Conservation (phyloP, 2,888 invertebrate genomes). For the Heliconius ismenius region DNA sequence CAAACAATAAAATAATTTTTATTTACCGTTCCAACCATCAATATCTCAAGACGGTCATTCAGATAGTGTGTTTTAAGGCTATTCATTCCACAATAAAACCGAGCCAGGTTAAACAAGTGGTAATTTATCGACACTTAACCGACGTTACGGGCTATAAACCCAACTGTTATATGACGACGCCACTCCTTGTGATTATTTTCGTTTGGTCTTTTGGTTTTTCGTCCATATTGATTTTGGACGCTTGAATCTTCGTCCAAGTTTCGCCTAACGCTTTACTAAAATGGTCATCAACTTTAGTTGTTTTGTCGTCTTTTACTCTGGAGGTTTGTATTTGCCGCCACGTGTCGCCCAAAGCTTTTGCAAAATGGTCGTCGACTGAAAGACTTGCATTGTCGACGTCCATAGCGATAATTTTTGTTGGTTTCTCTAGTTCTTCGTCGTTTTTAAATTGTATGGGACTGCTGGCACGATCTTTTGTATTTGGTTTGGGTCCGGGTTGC, state of each 20-base stretch:
- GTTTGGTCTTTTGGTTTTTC: constrained; percentile 67
- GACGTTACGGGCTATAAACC: constrained; percentile 65
- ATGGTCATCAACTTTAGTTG: constrained; percentile 86
- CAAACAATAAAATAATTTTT: no score
- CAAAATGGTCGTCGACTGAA: constrained; percentile 95
- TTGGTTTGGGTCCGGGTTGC: constrained; percentile 66
- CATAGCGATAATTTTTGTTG: constrained; percentile 77
- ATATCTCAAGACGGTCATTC: constrained; percentile 15
- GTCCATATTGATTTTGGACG: constrained; percentile 78
- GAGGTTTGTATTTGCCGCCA: constrained; percentile 89
- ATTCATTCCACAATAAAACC: constrained; percentile 43
- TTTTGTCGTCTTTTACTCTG: constrained; percentile 74
- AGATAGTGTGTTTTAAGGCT: constrained; percentile 21
- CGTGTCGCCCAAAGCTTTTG: constrained; percentile 92
- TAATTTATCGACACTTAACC: constrained; percentile 73
- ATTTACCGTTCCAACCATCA: neutral
- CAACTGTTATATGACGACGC: constrained; percentile 77
- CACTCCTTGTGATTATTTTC: constrained; percentile 77
- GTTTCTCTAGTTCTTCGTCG: constrained; percentile 62
- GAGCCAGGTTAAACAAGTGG: constrained; percentile 62
- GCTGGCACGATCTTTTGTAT: constrained; percentile 77
- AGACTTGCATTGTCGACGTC: constrained; percentile 83
- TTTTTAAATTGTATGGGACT: constrained; percentile 74
- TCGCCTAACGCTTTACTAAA: constrained; percentile 94
- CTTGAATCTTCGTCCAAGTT: constrained; percentile 89